Evolutionary conservation across 2,888 invertebrate species (phyloP).

Genomic region (Pollenia angustigena): DNA sequence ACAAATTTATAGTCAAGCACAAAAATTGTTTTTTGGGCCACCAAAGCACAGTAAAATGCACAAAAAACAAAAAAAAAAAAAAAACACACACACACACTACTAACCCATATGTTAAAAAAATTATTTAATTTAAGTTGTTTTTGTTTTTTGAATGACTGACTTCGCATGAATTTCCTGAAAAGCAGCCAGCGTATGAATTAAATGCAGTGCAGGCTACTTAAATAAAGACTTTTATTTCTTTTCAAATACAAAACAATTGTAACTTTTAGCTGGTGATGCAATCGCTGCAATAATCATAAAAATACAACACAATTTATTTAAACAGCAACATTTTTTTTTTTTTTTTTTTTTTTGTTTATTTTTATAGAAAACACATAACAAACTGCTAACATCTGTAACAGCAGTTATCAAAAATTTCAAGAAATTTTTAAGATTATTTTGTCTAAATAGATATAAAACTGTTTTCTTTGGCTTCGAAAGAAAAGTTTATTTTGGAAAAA

Average conservation of each 20-base stretch:
- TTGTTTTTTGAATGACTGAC: slow-evolving; percentile 56
- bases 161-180: slow-evolving; percentile 69
- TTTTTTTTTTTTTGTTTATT: neutral
- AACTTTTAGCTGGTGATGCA: slow-evolving; percentile 53
- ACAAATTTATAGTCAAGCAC: slow-evolving; percentile 30
- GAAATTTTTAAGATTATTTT: slow-evolving; percentile 44
- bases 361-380: slow-evolving; percentile 16
- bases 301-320: slow-evolving; percentile 18
- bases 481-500: slow-evolving; percentile 2
- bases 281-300: slow-evolving; percentile 21
- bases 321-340: slow-evolving; percentile 22
- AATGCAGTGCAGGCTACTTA: slow-evolving; percentile 31
- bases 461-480: slow-evolving; percentile 14
- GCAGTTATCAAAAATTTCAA: slow-evolving; percentile 6
- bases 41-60: slow-evolving; percentile 17
- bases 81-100: slow-evolving; percentile 49
- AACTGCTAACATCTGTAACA: slow-evolving; percentile 14
- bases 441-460: slow-evolving; percentile 32
- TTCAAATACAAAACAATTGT: slow-evolving; percentile 43
- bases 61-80: slow-evolving; percentile 12
- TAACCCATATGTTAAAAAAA: slow-evolving; percentile 60
- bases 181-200: slow-evolving; percentile 9
- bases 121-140: slow-evolving; percentile 24
- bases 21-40: slow-evolving; percentile 15
- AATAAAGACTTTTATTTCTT: slow-evolving; percentile 6